Conservation (phyloP, 2,797 vertebrate genomes). For the Vireo griseus region DNA sequence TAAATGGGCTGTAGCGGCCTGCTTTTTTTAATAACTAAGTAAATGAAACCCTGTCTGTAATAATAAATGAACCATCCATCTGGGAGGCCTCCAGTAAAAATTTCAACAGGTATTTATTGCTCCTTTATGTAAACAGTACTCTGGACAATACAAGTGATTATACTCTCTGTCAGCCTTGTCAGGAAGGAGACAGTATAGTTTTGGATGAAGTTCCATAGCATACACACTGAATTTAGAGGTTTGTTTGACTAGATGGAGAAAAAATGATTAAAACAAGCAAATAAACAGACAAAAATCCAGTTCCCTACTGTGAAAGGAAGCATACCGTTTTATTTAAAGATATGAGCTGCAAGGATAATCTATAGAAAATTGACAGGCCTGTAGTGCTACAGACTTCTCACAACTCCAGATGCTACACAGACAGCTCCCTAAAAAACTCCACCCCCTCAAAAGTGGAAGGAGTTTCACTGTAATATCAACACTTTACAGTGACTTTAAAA, state of each 20-base stretch:
- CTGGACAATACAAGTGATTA: conserved; percentile 43
- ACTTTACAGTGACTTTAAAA: not conserved
- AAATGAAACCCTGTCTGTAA: conserved; percentile 68
- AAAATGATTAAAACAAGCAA: conserved; percentile 22
- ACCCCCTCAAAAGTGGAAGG: not conserved
- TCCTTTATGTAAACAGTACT: conserved; percentile 44
- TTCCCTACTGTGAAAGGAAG: not conserved
- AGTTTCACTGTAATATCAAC: not conserved
- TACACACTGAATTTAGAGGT: not conserved
- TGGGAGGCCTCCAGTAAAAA: conserved; percentile 54
- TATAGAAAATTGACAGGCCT: not conserved
- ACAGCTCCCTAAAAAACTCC: not conserved
- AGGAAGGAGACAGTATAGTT: conserved; percentile 23
- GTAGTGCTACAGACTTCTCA: not conserved
- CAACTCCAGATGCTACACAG: not conserved
- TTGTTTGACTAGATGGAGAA: conserved; percentile 33
- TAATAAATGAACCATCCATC: conserved; percentile 59
- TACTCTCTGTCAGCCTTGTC: conserved; percentile 40
- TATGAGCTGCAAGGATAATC: not conserved
- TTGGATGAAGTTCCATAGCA: not conserved
- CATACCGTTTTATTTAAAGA: not conserved
- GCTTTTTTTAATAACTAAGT: conserved; percentile 65
- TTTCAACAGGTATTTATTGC: conserved; percentile 40
- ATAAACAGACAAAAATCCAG: not conserved
- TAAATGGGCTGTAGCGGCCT: conserved; percentile 57